A percentile compares a stretch with the other conserved stretches of the same genome.
phyloP scores from a whole-genome alignment of 2,888 invertebrate species.

The Malachius bipustulatus region DNA sequence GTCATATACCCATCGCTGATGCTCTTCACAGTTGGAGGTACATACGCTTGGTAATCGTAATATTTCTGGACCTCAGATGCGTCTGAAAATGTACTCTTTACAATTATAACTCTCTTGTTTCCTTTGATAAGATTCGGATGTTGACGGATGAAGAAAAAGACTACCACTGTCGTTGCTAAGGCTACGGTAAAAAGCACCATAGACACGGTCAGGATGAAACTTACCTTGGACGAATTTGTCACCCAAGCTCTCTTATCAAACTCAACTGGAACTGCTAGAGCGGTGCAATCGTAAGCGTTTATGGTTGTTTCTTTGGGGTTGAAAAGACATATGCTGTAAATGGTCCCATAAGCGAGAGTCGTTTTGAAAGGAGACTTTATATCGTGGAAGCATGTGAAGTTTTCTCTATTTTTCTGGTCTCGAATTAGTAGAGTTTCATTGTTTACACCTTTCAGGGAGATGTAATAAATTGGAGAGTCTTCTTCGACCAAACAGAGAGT shows the following conservation, averaged over 20 bases:
- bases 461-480: no score
- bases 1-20: conserved; percentile 19
- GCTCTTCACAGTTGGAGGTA: conserved; percentile 18
- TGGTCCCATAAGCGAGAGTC: conserved; percentile 20
- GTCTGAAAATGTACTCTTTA: conserved; percentile 37
- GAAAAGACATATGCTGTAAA: conserved; percentile 34
- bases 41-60: conserved; percentile 10
- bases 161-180: conserved; percentile 23
- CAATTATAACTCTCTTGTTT: conserved; percentile 51
- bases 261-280: conserved; percentile 22
- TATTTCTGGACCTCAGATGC: conserved; percentile 16
- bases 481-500: no score
- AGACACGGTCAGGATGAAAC: conserved; percentile 8
- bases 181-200: not conserved
- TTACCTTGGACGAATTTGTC: conserved; percentile 17
- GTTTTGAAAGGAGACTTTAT: no score
- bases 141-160: conserved; percentile 43
- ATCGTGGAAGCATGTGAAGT: no score
- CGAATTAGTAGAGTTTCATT: no score
- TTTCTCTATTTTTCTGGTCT: no score
- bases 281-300: conserved; percentile 32
- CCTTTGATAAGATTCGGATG: conserved; percentile 48
- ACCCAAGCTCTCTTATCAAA: conserved; percentile 27
- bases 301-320: conserved; percentile 17
- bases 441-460: no score